Base-by-base conservation (phyloP, 2,113 vertebrate genomes). In the Atherinomorus stipes region DNA sequence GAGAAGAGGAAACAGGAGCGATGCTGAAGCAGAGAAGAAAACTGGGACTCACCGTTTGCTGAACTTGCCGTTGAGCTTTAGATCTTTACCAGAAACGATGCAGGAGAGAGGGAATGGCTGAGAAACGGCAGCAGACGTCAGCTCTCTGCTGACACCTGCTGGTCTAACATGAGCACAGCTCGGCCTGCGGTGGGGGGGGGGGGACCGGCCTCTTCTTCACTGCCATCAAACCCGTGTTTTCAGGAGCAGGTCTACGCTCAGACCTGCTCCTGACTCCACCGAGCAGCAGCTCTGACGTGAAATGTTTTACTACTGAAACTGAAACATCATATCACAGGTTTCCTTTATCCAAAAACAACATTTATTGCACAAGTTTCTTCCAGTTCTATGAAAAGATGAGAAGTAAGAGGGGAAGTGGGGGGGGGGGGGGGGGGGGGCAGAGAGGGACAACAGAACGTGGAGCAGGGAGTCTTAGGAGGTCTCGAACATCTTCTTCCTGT, bases 401-500 rank as follows among this genome's bases (percentile, higher is more conserved):
- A 34, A 34, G 23, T 28, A 40, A 84, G 65, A 77, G 60, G 18
- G 26, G 52, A 19, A 6, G 59, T n/a, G 51, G 56, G 59, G 11
- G 6, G 38, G 11, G 12, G 11, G 12, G 28, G 7, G 9, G 31
- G 9, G 31, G 31, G 9, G 31, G 9, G 31, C 28, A 31, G 28
- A 31, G 28, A 31, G 28, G 28, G 28, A 31, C 3, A 34, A 34
- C 31, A 34, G 9, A 34, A 34, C 3, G 31, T 34, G 31, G 31
- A 34, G 5, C 31, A 9, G 8, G 31, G 31, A 34, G 7, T 34
- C 23, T 78, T 88, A 91, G 19, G 84, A 11, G 1, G 94, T 42
- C 90, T 98, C 96, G 0, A 92, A 90, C 86, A 92, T 89, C 89
- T 91, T 91, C 88, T 91, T 91, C 69, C 88, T 90, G 89, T 91